Percentiles rank a stretch among this genome's conserved stretches.
phyloP scores from a whole-genome alignment of 2,797 vertebrate genomes.

The Cynopterus sphinx region DNA sequence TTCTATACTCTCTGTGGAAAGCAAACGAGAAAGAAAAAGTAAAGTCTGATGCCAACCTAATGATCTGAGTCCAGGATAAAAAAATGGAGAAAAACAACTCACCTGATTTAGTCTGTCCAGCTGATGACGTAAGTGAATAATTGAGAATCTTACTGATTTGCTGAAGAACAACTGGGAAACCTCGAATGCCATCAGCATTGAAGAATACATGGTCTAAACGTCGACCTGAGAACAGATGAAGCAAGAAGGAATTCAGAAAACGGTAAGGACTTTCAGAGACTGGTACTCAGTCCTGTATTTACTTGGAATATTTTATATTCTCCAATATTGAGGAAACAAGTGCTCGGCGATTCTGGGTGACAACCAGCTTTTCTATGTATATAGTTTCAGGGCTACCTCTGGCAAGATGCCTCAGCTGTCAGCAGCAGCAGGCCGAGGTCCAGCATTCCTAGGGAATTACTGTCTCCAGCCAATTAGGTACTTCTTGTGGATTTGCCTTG shows the following conservation, averaged over 20 bases:
- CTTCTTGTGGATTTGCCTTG: not conserved
- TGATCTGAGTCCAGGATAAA: not conserved
- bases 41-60: not conserved
- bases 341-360: not conserved
- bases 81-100: not conserved
- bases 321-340: not conserved
- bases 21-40: not conserved
- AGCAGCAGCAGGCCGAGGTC: not conserved
- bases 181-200: constrained; percentile 88
- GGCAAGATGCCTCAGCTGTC: not conserved
- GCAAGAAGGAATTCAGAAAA: not conserved
- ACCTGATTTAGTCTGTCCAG: constrained; percentile 84
- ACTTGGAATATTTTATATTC: not conserved
- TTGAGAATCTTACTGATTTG: constrained; percentile 96
- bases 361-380: not conserved
- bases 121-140: constrained; percentile 79
- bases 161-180: constrained; percentile 93
- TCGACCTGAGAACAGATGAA: constrained; percentile 84
- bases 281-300: not conserved
- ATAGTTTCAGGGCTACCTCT: not conserved
- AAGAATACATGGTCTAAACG: constrained; percentile 84
- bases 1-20: constrained; percentile 85
- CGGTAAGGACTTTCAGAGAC: not conserved
- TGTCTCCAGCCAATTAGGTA: not conserved
- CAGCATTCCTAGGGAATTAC: not conserved